phyloP scores from a whole-genome alignment of 2,797 vertebrate species.

The Ctenopoma multispine region DNA sequence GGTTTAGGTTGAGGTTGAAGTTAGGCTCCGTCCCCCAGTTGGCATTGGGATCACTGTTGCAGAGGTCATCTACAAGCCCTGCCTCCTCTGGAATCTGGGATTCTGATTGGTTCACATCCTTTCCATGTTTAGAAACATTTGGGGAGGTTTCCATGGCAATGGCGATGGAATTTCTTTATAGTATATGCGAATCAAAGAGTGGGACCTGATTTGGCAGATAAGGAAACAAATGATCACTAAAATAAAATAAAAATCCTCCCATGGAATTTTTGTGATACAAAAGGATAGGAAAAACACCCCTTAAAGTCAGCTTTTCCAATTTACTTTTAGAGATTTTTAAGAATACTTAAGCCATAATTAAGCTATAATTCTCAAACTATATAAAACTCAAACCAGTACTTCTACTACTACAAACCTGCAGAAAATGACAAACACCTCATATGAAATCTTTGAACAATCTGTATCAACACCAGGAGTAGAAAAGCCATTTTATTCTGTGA shows the following conservation, averaged over 20 bases:
- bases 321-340: too few species aligned
- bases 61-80: neutral
- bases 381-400: neutral
- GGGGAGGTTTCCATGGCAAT: constrained; percentile 50
- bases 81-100: neutral
- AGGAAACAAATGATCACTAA: neutral
- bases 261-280: neutral
- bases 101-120: constrained; percentile 21
- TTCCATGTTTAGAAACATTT: constrained; percentile 10
- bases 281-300: neutral
- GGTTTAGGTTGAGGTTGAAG: constrained; percentile 66
- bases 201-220: constrained; percentile 32
- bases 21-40: constrained; percentile 56
- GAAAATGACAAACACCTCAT: neutral
- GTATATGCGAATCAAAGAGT: neutral
- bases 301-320: too few species aligned
- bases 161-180: neutral
- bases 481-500: neutral
- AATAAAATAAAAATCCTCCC: neutral
- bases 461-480: neutral
- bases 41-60: constrained; percentile 14
- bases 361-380: neutral
- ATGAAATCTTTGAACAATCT: neutral
- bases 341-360: too few species aligned
- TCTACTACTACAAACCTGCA: too few species aligned